A percentile compares a stretch with the other conserved stretches of the same genome.
phyloP scores from a whole-genome alignment of 2,113 vertebrate species.

The Cervus canadensis region DNA sequence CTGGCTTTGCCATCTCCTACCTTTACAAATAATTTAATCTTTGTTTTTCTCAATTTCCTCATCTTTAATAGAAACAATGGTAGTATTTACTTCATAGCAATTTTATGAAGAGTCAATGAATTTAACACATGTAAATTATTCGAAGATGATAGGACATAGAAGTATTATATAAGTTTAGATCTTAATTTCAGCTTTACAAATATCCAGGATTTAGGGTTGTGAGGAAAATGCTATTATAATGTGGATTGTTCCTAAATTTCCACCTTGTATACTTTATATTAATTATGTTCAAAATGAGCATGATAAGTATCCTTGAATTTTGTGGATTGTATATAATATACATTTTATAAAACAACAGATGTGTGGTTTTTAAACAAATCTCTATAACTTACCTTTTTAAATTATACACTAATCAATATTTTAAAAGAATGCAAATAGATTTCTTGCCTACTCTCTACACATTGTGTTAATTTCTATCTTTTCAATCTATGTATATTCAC shows the following conservation, averaged over 20 bases:
- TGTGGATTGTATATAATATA: not conserved
- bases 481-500: not conserved
- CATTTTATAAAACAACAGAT: not conserved
- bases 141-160: not conserved
- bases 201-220: not conserved
- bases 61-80: not conserved
- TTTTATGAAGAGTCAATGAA: not conserved
- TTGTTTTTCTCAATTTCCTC: not conserved
- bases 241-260: not conserved
- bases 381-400: not conserved
- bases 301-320: not conserved
- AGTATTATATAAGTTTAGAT: not conserved
- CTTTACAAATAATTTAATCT: not conserved
- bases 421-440: not conserved
- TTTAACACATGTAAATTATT: not conserved
- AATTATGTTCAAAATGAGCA: not conserved
- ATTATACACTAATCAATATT: not conserved
- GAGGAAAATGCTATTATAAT: not conserved
- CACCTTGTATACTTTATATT: not conserved
- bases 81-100: not conserved
- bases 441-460: not conserved
- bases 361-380: not conserved
- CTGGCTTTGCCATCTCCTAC: not conserved
- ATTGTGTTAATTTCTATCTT: not conserved
- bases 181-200: constrained; percentile 11